Evolutionary conservation across 2,888 invertebrate species (phyloP).

Genomic region (Alloscopus bannaensis): DNA sequence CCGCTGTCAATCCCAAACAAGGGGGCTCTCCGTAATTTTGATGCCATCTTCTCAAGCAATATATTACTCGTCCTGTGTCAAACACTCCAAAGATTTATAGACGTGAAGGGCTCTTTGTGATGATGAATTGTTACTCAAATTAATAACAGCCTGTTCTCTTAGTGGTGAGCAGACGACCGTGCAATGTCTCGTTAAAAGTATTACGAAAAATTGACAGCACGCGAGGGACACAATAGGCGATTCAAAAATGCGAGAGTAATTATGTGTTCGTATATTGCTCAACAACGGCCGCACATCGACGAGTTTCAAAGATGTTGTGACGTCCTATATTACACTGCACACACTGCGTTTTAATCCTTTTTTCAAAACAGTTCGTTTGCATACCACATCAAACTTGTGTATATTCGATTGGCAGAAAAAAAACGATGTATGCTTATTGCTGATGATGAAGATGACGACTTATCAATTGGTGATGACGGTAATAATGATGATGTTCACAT

Average conservation of each 20-base stretch:
- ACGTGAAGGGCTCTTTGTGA: too few relatives aligned
- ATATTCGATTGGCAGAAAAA: too few relatives aligned
- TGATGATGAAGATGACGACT: conserved; percentile 2
- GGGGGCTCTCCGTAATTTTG: conserved; percentile 76
- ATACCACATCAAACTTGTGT: too few relatives aligned
- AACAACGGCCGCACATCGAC: too few relatives aligned
- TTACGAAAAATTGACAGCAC: conserved; percentile 33
- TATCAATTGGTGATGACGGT: conserved; percentile 14
- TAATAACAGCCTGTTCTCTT: background rate
- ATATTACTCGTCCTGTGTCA: background rate
- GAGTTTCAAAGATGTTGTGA: too few relatives aligned
- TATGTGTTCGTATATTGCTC: conserved; percentile 44
- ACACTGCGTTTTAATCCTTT: too few relatives aligned
- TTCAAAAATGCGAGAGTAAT: conserved; percentile 33
- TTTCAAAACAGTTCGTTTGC: too few relatives aligned
- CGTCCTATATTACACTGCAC: too few relatives aligned
- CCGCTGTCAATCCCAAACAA: conserved; percentile 75
- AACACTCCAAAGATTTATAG: background rate
- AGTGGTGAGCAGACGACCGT: too few relatives aligned
- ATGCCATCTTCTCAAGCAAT: conserved; percentile 75
- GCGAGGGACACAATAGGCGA: conserved; percentile 18
- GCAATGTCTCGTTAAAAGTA: conserved; percentile 4
- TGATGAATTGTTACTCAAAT: too few relatives aligned
- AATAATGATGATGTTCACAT: conserved; percentile 25
- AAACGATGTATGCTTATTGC: background rate